Evolutionary conservation across 2,797 vertebrate genomes (phyloP).

Genomic region (Pseudochaenichthys georgianus): DNA sequence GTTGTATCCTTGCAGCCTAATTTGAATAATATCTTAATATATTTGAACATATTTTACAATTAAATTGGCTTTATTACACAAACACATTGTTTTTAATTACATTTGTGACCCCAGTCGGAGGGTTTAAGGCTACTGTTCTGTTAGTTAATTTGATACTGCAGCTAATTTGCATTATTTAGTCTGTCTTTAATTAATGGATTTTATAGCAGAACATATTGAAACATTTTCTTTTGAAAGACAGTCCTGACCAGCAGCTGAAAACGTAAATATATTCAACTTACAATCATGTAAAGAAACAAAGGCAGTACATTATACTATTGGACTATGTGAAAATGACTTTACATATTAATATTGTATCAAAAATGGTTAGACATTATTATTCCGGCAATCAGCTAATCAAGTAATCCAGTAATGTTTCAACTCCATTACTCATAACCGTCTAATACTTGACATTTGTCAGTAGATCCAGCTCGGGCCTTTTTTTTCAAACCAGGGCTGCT

Average conservation of each 20-base stretch:
- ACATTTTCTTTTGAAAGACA: background rate
- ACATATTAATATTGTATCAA: too few relatives aligned
- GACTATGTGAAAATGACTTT: background rate
- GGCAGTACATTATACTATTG: background rate
- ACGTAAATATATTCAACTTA: background rate
- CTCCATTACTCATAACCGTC: background rate
- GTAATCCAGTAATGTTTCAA: background rate
- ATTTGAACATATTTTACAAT: background rate
- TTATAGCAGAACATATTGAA: background rate
- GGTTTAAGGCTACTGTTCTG: too few relatives aligned
- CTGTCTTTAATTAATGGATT: background rate
- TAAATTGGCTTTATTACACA: background rate
- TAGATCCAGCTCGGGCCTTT: conserved; percentile 11
- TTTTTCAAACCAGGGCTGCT: conserved; percentile 11
- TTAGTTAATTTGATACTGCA: background rate
- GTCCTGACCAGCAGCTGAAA: background rate
- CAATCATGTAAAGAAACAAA: background rate
- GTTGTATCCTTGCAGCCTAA: background rate
- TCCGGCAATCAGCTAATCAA: background rate
- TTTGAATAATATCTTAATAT: background rate
- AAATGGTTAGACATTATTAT: background rate
- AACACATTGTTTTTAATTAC: background rate
- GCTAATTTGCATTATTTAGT: background rate
- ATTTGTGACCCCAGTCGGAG: background rate
- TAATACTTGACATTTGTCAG: background rate